Percentiles rank a stretch among this genome's conserved stretches.
Conservation (phyloP, 2,888 invertebrate genomes). For the Hemistola chrysoprasaria region DNA sequence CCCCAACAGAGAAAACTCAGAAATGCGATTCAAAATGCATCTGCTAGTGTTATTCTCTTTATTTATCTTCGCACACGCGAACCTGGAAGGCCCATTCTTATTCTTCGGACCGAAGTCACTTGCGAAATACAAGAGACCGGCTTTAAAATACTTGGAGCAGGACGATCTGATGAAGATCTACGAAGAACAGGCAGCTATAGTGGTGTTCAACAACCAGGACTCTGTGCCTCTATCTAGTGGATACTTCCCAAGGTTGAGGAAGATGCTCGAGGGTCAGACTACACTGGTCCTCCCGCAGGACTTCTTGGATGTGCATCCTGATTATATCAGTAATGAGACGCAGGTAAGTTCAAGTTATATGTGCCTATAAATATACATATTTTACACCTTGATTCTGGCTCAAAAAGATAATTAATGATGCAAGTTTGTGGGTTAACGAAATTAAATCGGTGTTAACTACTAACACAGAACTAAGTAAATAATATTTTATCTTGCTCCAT, state of each 20-base stretch:
- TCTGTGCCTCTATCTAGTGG: conserved; percentile 77
- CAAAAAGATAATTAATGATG: too few species aligned
- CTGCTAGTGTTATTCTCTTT: conserved; percentile 29
- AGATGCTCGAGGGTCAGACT: conserved; percentile 75
- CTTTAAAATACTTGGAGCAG: conserved; percentile 76
- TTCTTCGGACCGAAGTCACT: conserved; percentile 82
- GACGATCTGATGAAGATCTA: conserved; percentile 82
- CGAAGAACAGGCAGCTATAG: conserved; percentile 79
- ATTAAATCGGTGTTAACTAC: too few species aligned
- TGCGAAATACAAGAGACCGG: conserved; percentile 69
- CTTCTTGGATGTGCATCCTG: conserved; percentile 81
- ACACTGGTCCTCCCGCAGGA: conserved; percentile 81
- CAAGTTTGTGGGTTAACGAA: too few species aligned
- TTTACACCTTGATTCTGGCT: too few species aligned
- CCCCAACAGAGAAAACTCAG: too few species aligned
- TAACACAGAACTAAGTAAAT: too few species aligned
- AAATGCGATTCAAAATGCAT: conserved; percentile 24
- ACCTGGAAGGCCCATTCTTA: conserved; percentile 82
- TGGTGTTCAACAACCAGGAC: conserved; percentile 83
- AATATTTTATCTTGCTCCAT: too few species aligned
- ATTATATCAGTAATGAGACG: conserved; percentile 83
- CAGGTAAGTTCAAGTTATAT: conserved; percentile 78
- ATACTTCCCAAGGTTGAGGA: conserved; percentile 79
- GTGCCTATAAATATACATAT: too few species aligned
- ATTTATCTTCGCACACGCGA: conserved; percentile 50